Evolutionary conservation across 2,797 vertebrate genomes (phyloP).

Genomic region (Tauraco hartlaubi): DNA sequence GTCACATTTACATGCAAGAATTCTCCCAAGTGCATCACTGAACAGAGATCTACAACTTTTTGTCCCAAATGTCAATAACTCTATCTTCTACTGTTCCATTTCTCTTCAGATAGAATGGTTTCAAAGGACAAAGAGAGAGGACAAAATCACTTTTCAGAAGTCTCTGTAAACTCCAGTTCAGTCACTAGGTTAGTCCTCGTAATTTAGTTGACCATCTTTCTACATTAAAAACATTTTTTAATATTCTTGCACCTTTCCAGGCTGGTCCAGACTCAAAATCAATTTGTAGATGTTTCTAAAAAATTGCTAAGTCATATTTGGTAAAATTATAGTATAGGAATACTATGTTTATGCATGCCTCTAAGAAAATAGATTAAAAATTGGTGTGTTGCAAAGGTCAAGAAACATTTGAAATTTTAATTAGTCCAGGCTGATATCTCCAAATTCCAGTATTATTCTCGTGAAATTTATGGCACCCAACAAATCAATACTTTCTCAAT

Average conservation of each 20-base stretch:
- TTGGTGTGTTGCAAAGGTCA: neutral
- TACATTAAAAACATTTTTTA: neutral
- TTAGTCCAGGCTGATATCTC: neutral
- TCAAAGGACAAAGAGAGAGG: neutral
- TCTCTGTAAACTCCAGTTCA: neutral
- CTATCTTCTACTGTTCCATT: neutral
- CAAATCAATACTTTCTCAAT: neutral
- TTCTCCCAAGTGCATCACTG: neutral
- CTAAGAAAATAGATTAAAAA: neutral
- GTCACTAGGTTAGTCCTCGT: neutral
- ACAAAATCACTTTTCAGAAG: neutral
- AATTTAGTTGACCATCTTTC: neutral
- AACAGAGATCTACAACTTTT: neutral
- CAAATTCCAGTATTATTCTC: neutral
- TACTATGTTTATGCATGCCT: neutral
- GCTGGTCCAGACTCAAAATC: neutral
- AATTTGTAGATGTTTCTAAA: neutral
- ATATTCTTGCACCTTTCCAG: neutral
- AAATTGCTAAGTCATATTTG: neutral
- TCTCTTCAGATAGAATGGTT: neutral
- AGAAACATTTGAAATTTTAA: neutral
- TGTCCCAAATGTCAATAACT: neutral
- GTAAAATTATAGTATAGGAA: neutral
- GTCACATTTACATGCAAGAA: neutral
- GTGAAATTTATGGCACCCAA: neutral